phyloP scores from a whole-genome alignment of 2,797 vertebrate species.

The Gymnopithys bicolor region DNA sequence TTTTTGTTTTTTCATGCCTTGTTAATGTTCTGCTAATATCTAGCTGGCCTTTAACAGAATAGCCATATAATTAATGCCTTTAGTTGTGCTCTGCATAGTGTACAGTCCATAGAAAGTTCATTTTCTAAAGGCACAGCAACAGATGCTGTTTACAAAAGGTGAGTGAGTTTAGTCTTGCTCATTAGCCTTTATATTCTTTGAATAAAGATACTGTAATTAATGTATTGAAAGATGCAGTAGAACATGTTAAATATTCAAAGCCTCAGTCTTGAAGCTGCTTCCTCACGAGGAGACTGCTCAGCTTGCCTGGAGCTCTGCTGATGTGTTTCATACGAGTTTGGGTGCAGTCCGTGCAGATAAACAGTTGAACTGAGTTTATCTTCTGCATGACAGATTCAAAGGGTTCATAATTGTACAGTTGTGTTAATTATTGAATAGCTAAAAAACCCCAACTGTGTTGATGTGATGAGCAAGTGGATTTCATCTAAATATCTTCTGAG shows the following conservation, averaged over 20 bases:
- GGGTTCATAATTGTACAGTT: not conserved
- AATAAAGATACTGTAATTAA: not conserved
- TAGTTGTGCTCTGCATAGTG: not conserved
- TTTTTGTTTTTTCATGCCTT: not conserved
- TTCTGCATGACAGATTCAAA: slow-evolving; percentile 42
- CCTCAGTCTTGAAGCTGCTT: not conserved
- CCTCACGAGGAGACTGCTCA: not conserved
- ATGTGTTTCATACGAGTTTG: slow-evolving; percentile 7
- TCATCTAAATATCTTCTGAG: not conserved
- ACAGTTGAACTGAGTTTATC: slow-evolving; percentile 14
- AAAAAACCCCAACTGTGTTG: not conserved
- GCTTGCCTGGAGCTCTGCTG: not conserved
- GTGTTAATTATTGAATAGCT: slow-evolving; percentile 31
- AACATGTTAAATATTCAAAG: not conserved
- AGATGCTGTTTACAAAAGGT: not conserved
- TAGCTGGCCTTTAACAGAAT: slow-evolving; percentile 16
- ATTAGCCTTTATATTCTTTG: not conserved
- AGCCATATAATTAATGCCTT: not conserved
- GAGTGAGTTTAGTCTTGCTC: not conserved
- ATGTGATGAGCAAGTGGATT: not conserved
- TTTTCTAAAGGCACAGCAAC: not conserved
- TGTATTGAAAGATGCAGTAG: not conserved
- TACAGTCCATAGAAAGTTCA: not conserved
- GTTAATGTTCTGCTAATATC: not conserved
- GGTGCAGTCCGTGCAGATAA: slow-evolving; percentile 13